Conservation (phyloP, 2,888 invertebrate genomes). For the Hanleya hanleyi region DNA sequence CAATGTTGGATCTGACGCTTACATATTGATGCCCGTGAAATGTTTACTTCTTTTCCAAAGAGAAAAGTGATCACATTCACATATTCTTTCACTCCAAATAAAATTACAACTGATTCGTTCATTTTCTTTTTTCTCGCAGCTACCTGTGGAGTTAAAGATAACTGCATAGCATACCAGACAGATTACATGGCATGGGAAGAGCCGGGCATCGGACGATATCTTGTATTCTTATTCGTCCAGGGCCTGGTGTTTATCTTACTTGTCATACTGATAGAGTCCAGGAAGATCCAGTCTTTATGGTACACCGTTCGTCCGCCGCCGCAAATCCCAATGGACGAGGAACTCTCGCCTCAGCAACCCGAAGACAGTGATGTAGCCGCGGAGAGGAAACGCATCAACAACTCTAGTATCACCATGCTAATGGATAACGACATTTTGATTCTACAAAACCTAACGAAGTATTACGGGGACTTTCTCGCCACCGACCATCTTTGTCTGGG, state of each 20-base stretch:
- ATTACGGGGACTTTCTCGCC: slow-evolving; percentile 77
- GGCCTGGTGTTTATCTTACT: slow-evolving; percentile 78
- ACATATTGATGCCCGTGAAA: no score
- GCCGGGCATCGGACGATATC: slow-evolving; percentile 82
- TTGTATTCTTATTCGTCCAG: slow-evolving; percentile 78
- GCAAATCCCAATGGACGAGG: not conserved
- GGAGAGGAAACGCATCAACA: slow-evolving; percentile 68
- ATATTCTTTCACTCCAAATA: no score
- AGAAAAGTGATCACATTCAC: no score
- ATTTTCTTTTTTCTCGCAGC: not conserved
- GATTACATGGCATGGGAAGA: slow-evolving; percentile 80
- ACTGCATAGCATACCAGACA: slow-evolving; percentile 67
- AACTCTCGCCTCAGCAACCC: slow-evolving; percentile 2
- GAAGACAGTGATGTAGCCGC: slow-evolving; percentile 70
- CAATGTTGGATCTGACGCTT: no score
- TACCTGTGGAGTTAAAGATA: not conserved
- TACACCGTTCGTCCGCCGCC: slow-evolving; percentile 19
- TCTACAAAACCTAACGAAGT: slow-evolving; percentile 78
- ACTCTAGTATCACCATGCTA: not conserved
- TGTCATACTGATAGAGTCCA: slow-evolving; percentile 79
- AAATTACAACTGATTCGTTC: no score
- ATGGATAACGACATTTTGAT: slow-evolving; percentile 70
- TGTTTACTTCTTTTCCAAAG: no score
- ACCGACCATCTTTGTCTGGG: slow-evolving; percentile 67
- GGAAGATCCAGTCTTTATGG: slow-evolving; percentile 29